phyloP scores from a whole-genome alignment of 2,888 invertebrate species.

The Tridacna crocea region DNA sequence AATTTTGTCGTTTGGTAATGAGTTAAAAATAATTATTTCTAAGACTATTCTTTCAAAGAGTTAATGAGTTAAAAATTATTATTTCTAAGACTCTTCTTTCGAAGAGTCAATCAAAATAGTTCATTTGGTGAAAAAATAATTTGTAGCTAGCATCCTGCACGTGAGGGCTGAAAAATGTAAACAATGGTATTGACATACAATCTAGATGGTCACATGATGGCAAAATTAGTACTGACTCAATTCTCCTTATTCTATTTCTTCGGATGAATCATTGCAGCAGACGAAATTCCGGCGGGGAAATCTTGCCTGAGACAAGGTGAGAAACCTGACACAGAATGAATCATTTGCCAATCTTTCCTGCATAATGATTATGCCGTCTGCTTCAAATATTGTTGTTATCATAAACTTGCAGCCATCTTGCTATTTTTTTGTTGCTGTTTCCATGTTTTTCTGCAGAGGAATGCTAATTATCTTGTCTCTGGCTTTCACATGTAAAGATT shows the following conservation, averaged over 20 bases:
- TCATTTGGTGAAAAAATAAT: no score
- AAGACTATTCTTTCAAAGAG: no score
- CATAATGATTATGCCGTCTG: conserved; percentile 22
- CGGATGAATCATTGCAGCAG: conserved; percentile 19
- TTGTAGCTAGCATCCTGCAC: no score
- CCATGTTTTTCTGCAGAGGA: not conserved
- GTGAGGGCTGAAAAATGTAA: no score
- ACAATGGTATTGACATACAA: no score
- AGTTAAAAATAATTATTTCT: no score
- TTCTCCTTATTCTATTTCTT: conserved; percentile 2
- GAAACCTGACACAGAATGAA: conserved; percentile 18
- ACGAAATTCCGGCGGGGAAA: conserved; percentile 16
- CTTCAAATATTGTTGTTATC: not conserved
- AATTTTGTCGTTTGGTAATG: no score
- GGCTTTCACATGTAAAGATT: no score
- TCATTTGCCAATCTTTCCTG: conserved; percentile 16
- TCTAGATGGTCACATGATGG: not conserved
- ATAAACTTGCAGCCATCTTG: not conserved
- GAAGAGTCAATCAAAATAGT: no score
- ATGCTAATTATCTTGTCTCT: no score
- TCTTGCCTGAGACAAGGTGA: conserved; percentile 14
- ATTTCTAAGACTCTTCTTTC: no score
- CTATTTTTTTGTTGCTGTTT: not conserved
- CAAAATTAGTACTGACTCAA: conserved; percentile 15
- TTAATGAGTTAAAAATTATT: no score